phyloP scores from a whole-genome alignment of 2,888 invertebrate species.

The Mesorhabditis spiculigera region DNA sequence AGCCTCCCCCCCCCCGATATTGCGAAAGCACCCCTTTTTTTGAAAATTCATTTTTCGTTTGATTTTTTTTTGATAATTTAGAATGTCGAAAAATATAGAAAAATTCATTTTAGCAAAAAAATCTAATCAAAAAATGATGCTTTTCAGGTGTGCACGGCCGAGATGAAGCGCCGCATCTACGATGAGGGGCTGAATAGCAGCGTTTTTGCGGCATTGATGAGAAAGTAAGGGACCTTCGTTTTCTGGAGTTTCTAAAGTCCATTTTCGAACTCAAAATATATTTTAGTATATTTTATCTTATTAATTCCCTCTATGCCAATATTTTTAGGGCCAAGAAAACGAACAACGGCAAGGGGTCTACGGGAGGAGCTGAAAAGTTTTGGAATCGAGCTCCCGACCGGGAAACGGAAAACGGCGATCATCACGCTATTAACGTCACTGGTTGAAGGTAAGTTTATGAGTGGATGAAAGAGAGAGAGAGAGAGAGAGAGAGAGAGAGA shows the following conservation, averaged over 20 bases:
- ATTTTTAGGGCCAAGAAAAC: conserved; percentile 1
- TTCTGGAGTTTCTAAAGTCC: neutral
- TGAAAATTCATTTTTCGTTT: no score
- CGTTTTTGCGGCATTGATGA: neutral
- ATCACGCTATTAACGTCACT: neutral
- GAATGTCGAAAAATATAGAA: no score
- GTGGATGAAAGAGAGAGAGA: no score
- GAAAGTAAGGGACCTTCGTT: neutral
- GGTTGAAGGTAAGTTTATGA: neutral
- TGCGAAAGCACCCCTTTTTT: no score
- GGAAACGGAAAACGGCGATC: neutral
- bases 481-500: no score
- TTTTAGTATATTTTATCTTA: neutral
- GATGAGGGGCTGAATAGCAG: neutral
- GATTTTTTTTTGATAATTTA: no score
- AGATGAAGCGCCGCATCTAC: neutral
- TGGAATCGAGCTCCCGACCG: neutral
- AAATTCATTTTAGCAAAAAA: no score
- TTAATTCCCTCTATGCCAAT: neutral
- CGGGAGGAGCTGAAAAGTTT: neutral
- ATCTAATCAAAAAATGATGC: no score
- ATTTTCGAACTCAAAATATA: neutral
- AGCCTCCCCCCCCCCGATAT: no score
- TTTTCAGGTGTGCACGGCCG: no score
- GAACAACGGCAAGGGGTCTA: neutral